phyloP scores from a whole-genome alignment of 1,140 invertebrate species.

The Oedothorax gibbosus region DNA sequence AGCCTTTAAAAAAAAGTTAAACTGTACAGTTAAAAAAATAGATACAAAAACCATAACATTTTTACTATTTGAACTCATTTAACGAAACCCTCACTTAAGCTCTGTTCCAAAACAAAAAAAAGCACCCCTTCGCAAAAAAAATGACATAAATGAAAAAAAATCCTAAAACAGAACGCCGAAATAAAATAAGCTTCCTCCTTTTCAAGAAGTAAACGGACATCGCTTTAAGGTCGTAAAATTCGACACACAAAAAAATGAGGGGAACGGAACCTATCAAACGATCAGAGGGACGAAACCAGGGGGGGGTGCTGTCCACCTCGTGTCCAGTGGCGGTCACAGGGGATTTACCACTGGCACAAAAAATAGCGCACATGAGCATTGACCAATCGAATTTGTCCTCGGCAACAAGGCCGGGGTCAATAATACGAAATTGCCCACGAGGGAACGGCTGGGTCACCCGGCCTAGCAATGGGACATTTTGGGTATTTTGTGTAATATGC shows the following conservation, averaged over 20 bases:
- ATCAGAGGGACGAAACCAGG: neutral
- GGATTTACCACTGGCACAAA: slow-evolving; percentile 41
- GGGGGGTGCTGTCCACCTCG: slow-evolving; percentile 9
- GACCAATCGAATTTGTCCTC: slow-evolving; percentile 60
- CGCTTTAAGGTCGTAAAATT: slow-evolving; percentile 38
- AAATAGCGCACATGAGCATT: slow-evolving; percentile 51
- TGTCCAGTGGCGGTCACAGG: slow-evolving; percentile 18
- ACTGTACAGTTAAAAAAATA: too few relatives aligned
- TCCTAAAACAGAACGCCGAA: neutral
- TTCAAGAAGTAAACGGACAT: slow-evolving; percentile 53
- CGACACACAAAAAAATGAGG: neutral
- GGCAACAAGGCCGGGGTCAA: slow-evolving; percentile 29
- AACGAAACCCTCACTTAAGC: too few relatives aligned
- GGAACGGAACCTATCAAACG: slow-evolving; percentile 14
- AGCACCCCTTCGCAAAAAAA: neutral
- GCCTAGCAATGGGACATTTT: neutral
- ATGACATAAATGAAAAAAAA: neutral
- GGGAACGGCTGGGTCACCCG: slow-evolving; percentile 2
- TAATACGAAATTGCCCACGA: slow-evolving; percentile 54
- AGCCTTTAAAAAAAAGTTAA: too few relatives aligned
- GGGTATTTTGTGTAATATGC: too few relatives aligned
- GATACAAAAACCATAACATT: too few relatives aligned
- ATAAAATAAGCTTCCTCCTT: slow-evolving; percentile 18
- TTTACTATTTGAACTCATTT: too few relatives aligned
- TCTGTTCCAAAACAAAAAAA: too few relatives aligned